Percentiles rank a stretch among this genome's conserved stretches.
Conservation (phyloP, 2,797 vertebrate species). For the Triplophysa bombifrons region DNA sequence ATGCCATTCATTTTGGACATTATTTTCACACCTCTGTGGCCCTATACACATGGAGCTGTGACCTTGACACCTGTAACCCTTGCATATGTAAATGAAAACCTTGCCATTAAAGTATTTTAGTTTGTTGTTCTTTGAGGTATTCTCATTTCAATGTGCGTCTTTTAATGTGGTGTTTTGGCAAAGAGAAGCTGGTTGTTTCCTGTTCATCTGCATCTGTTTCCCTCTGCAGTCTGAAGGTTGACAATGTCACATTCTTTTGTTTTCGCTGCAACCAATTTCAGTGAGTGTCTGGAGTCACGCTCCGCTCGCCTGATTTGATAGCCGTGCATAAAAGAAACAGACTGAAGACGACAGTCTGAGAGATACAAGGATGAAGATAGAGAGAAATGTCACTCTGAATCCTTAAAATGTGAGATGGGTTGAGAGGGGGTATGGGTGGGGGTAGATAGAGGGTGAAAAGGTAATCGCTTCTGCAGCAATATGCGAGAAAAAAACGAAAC, state of each 20-base stretch:
- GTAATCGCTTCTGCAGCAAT: constrained; percentile 37
- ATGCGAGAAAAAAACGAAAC: constrained; percentile 3
- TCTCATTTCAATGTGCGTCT: neutral
- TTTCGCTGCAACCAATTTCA: constrained; percentile 22
- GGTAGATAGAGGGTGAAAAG: neutral
- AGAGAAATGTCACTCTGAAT: neutral
- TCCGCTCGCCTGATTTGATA: constrained; percentile 34
- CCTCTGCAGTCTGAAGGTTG: constrained; percentile 22
- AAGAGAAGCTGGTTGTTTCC: constrained; percentile 5
- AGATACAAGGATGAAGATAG: neutral
- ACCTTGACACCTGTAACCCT: neutral
- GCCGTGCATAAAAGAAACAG: neutral
- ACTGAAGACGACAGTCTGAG: constrained; percentile 1
- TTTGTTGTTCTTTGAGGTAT: neutral
- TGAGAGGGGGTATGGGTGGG: neutral
- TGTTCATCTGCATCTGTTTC: constrained; percentile 40
- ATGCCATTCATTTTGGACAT: neutral
- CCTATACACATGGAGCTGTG: neutral
- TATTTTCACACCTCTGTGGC: constrained; percentile 13
- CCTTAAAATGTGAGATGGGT: neutral
- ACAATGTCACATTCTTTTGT: constrained; percentile 35
- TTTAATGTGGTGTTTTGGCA: neutral
- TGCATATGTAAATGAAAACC: neutral
- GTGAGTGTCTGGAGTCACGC: constrained; percentile 18
- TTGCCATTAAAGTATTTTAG: no score